Base-by-base conservation (phyloP, 2,113 vertebrate species). In the Poeciliopsis turrubarensis region DNA sequence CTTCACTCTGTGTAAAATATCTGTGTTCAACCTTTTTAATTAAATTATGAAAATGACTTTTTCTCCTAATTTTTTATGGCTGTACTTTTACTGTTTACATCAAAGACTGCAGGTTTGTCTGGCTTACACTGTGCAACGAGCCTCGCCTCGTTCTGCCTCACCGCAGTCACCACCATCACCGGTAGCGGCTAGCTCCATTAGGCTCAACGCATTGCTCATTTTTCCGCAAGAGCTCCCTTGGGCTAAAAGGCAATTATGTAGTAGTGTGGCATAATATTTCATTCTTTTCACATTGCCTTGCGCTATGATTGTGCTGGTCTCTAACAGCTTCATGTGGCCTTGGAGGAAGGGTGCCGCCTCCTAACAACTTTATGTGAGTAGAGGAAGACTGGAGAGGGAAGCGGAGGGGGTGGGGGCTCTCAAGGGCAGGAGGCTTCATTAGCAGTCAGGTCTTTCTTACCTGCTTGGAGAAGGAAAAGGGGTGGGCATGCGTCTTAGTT, bases 241-340 rank as follows among this genome's bases (percentile, higher is more conserved):
- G 92, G 93, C 91, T 88, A 85, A 90, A 90, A 93, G 85, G 94
- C 93, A 94, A 94, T 95, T 94, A 94, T 93, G 90, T 92, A 92
- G 93, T 76, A 83, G 89, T 90, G 89, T 90, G 90, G 93, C 89
- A 88, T 93, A 92, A 94, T 94, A 94, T 94, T 94, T 95, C 91
- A 94, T 93, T 93, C 87, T 81, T 85, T 80, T 90, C 91, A 85
- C 90, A 86, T 91, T 79, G 88, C 87, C 89, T 89, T 91, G 88
- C 80, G 82, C 67, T 65, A 74, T 25, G 72, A 84, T 63, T 74
- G 62, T 65, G 86, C 77, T 73, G 75, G 86, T 87, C 68, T 71
- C 89, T 93, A 91, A 92, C 92, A 85, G 89, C 91, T 92, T 88
- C 86, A 88, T 91, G 80, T 77, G 80, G 88, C 89, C 84, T 79